Base-by-base conservation (phyloP, 2,113 vertebrate genomes). In the Thymallus thymallus region DNA sequence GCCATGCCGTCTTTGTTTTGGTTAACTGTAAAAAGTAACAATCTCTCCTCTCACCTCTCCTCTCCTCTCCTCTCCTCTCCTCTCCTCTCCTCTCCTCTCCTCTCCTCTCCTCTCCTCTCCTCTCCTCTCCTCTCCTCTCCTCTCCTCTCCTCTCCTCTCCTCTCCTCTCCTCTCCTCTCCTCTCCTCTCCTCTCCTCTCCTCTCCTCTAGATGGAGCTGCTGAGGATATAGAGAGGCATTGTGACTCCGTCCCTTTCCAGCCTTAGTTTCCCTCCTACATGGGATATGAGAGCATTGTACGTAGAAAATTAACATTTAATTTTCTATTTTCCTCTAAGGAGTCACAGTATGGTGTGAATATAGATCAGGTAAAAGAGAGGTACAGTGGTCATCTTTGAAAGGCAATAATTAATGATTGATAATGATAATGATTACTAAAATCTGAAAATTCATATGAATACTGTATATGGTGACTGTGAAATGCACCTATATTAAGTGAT, bases 151-250 rank as follows among this genome's bases (percentile, higher is more conserved):
- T 77, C 60, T 81, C 76, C n/a, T 58, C 69, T 69, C 88, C 89
- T 79, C 88, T 90, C 2, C 35, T 41, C 41, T 3, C 73, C 72
- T 77, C 60, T 81, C 76, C n/a, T 58, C 69, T 69, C 88, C 89
- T 79, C 88, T 90, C 2, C 0, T 10, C 9, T 41, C 35, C 35
- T 41, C 41, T 3, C 71, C 72, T 77, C 60, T 81, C 76, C n/a
- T 58, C 69, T 69, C 88, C 89, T 79, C 88, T 90, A 90, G 88
- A 68, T 84, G 90, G 88, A 89, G 91, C 88, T 84, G 73, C 81
- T 85, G 87, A 87, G 86, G 81, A 83, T 41, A 14, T 22, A 51
- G 78, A n/a, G 60, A 51, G 41, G 62, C 67, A 3, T 41, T 29
- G 68, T 41, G 20, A 22, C 72, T 69, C 51, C 63, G 51, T 29